These are phyloP conservation scores for Calosoma granatense DNA, from an alignment of 1,140 invertebrate species.

Conservation along the genomic window DNA sequence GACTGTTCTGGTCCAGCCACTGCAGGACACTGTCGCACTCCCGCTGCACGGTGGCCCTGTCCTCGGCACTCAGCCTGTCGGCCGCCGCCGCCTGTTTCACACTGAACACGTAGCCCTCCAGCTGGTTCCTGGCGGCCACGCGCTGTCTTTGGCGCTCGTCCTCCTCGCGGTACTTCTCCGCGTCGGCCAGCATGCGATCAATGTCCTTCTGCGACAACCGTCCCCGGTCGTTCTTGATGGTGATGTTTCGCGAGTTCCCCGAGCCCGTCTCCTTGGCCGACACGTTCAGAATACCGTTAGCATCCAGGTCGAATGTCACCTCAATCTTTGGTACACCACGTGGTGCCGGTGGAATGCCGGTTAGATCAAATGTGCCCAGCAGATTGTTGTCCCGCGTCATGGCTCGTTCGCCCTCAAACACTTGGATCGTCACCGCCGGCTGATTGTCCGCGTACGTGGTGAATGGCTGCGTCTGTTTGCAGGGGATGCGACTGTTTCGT, in stretches of 20 bases:
- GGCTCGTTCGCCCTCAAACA: too few relatives aligned
- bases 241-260: slow-evolving; percentile 50
- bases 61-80: slow-evolving; percentile 33
- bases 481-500: slow-evolving; percentile 50
- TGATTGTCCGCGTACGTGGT: slow-evolving; percentile 62
- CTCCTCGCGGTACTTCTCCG: slow-evolving; percentile 50
- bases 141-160: slow-evolving; percentile 58
- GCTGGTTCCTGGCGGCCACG: slow-evolving; percentile 44
- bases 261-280: slow-evolving; percentile 44
- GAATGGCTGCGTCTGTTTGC: slow-evolving; percentile 51
- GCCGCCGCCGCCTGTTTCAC: slow-evolving; percentile 47
- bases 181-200: slow-evolving; percentile 66
- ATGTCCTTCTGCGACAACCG: slow-evolving; percentile 71
- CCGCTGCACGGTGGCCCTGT: slow-evolving; percentile 33
- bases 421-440: slow-evolving; percentile 53
- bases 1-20: slow-evolving; percentile 44
- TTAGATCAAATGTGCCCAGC: slow-evolving; percentile 65
- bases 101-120: slow-evolving; percentile 64
- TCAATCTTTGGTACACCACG: too few relatives aligned
- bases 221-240: slow-evolving; percentile 77
- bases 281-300: slow-evolving; percentile 60
- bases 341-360: too few relatives aligned
- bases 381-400: slow-evolving; percentile 71
- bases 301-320: slow-evolving; percentile 57
- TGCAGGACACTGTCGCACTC: slow-evolving; percentile 35